phyloP scores from a whole-genome alignment of 2,888 invertebrate genomes.

The Thelaira solivaga region DNA sequence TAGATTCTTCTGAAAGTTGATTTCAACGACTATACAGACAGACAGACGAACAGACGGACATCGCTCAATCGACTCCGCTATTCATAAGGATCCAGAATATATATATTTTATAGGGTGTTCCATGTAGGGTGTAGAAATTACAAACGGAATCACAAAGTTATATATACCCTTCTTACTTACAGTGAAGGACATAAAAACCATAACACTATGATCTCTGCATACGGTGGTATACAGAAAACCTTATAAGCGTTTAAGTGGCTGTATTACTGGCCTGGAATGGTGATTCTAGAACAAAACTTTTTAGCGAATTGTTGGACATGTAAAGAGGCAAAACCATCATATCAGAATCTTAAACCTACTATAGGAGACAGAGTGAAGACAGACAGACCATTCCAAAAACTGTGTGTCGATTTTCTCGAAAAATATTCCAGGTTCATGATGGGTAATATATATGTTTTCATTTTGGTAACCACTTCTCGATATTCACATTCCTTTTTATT shows the following conservation, averaged over 20 bases:
- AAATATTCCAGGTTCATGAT: background rate
- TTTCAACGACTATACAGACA: too few species aligned
- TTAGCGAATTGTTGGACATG: background rate
- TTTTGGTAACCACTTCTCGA: background rate
- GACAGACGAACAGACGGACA: too few species aligned
- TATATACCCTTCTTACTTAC: too few species aligned
- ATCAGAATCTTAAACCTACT: background rate
- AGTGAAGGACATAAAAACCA: too few species aligned
- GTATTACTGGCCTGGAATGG: background rate
- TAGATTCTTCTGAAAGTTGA: too few species aligned
- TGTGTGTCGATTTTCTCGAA: background rate
- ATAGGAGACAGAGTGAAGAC: background rate
- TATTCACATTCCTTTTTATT: background rate
- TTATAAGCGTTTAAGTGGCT: background rate
- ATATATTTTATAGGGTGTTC: too few species aligned
- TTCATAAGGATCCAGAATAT: too few species aligned
- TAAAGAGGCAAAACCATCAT: background rate
- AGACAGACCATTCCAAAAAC: background rate
- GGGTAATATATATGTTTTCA: background rate
- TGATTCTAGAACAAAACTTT: too few species aligned
- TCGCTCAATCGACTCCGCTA: too few species aligned
- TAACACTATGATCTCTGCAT: background rate
- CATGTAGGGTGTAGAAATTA: too few species aligned
- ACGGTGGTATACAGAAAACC: background rate
- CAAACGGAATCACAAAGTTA: too few species aligned